Conservation (phyloP, 2,113 vertebrate species). For the Triplophysa tibetana region DNA sequence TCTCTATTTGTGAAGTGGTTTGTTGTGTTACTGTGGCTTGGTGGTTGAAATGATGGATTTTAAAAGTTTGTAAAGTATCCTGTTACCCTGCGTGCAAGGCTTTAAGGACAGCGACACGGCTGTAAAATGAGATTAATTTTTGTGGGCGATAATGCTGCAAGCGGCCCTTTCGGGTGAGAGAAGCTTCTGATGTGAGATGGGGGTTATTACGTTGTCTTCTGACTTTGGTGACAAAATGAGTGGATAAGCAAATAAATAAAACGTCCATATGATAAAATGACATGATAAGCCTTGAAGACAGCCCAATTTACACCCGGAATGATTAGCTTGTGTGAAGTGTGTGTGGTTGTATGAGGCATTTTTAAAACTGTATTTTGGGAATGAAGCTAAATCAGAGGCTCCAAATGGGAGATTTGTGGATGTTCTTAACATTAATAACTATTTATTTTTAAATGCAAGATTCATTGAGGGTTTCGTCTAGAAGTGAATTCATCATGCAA, state of each 20-base stretch:
- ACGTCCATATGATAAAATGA: constrained; percentile 14
- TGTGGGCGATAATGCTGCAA: background rate
- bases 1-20: constrained; percentile 42
- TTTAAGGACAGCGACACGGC: background rate
- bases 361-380: background rate
- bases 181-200: constrained; percentile 1
- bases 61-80: constrained; percentile 12
- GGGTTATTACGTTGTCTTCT: constrained; percentile 6
- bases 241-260: background rate
- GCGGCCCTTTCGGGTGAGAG: background rate
- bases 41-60: constrained; percentile 1
- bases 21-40: constrained; percentile 35
- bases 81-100: background rate
- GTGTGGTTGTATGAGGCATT: no score
- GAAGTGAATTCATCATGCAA: no score
- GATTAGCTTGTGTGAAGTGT: constrained; percentile 8
- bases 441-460: no score
- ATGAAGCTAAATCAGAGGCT: background rate
- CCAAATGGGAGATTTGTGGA: background rate
- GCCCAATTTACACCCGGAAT: constrained; percentile 3
- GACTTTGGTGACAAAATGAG: background rate
- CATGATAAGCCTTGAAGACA: constrained; percentile 4
- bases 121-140: constrained; percentile 18
- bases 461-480: no score
- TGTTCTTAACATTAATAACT: no score